Conservation (phyloP, 2,888 invertebrate species). For the Ophioninae sp. region DNA sequence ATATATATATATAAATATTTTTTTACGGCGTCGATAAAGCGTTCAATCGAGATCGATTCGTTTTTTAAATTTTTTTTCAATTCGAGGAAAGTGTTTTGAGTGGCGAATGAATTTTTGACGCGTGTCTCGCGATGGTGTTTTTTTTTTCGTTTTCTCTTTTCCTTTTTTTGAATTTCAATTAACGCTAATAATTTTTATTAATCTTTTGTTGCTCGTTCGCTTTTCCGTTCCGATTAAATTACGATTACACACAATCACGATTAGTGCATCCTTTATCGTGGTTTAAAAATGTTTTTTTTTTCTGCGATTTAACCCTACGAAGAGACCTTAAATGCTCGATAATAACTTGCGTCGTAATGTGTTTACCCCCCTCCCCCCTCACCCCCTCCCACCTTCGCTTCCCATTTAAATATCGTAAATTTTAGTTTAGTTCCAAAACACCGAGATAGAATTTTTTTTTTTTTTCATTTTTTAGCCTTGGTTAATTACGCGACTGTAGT, state of each 20-base stretch:
- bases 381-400: slow-evolving; percentile 67
- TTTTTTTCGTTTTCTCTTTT: too few relatives aligned
- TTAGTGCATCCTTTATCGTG: slow-evolving; percentile 72
- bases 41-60: background rate
- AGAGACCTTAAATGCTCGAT: slow-evolving; percentile 76
- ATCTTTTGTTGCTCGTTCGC: background rate
- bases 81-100: slow-evolving; percentile 13
- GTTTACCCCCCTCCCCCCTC: slow-evolving; percentile 61
- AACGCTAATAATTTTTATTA: too few relatives aligned
- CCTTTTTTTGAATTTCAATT: too few relatives aligned
- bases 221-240: slow-evolving; percentile 63
- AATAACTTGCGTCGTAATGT: slow-evolving; percentile 71
- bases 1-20: background rate
- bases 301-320: slow-evolving; percentile 74
- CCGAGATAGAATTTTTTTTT: slow-evolving; percentile 75
- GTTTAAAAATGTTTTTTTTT: slow-evolving; percentile 65
- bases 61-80: background rate
- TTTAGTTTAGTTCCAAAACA: slow-evolving; percentile 80
- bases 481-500: slow-evolving; percentile 72
- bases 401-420: slow-evolving; percentile 77
- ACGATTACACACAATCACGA: slow-evolving; percentile 79
- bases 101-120: background rate
- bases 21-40: background rate
- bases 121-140: slow-evolving; percentile 3
- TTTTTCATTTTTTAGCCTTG: slow-evolving; percentile 70